Evolutionary conservation across 2,888 invertebrate species (phyloP).

Genomic region (Catocala fraxini): DNA sequence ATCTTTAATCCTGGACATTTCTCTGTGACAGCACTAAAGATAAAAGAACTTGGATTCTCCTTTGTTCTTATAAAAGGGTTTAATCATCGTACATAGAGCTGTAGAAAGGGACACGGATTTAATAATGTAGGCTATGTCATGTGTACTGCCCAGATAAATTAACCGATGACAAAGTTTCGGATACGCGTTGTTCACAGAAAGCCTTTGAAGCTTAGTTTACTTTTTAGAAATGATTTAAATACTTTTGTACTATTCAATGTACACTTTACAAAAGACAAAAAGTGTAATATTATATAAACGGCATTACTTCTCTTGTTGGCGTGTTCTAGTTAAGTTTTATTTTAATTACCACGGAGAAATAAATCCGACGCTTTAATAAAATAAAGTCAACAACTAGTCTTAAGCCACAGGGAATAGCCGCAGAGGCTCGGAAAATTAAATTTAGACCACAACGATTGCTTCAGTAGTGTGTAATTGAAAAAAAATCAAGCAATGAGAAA

Average conservation of each 20-base stretch:
- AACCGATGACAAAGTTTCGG: constrained; percentile 3
- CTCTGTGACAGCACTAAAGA: constrained; percentile 39
- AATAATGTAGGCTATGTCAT: constrained; percentile 32
- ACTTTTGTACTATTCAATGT: no score
- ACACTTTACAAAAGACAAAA: no score
- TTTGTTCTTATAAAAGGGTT: constrained; percentile 50
- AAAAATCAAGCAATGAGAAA: constrained; percentile 46
- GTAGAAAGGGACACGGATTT: constrained; percentile 35
- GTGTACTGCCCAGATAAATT: constrained; percentile 23
- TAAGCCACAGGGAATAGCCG: constrained; percentile 39
- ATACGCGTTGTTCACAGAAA: not conserved
- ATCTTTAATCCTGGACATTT: constrained; percentile 43
- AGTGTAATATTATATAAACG: no score
- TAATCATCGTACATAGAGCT: constrained; percentile 39
- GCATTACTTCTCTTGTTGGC: no score
- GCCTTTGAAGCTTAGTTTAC: no score
- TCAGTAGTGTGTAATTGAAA: constrained; percentile 57
- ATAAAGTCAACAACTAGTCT: constrained; percentile 47
- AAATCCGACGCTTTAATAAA: constrained; percentile 37
- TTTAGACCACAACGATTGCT: constrained; percentile 51
- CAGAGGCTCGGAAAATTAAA: constrained; percentile 43
- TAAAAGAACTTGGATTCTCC: constrained; percentile 39
- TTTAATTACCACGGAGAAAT: constrained; percentile 16
- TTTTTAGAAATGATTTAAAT: no score
- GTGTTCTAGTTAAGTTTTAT: constrained; percentile 6